Conservation (phyloP, 1,140 invertebrate species). For the Heliconius himera region DNA sequence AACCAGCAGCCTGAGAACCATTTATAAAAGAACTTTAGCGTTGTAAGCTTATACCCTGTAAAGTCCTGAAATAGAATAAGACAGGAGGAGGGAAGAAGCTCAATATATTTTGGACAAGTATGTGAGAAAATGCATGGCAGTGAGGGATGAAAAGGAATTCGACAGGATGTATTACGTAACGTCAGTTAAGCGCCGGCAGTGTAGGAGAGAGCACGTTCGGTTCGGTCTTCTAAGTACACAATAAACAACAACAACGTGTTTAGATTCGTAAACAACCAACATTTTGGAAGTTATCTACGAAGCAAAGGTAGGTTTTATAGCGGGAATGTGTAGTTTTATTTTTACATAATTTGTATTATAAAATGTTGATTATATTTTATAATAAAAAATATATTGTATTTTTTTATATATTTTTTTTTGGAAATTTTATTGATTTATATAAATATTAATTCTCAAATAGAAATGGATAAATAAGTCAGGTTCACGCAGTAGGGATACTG, state of each 20-base stretch:
- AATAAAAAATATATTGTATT: too few relatives aligned
- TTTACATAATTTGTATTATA: neutral
- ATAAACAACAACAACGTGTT: slow-evolving; percentile 79
- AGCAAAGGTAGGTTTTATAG: slow-evolving; percentile 23
- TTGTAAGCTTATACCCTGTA: slow-evolving; percentile 19
- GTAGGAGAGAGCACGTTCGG: slow-evolving; percentile 51
- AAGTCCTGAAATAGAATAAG: neutral
- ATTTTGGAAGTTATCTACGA: slow-evolving; percentile 29
- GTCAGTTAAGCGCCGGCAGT: slow-evolving; percentile 60
- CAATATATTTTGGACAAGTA: slow-evolving; percentile 40
- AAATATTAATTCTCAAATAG: too few relatives aligned
- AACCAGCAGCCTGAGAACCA: slow-evolving; percentile 45
- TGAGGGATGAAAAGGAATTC: slow-evolving; percentile 63
- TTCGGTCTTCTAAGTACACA: slow-evolving; percentile 42
- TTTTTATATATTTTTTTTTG: too few relatives aligned
- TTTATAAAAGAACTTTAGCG: slow-evolving; percentile 38
- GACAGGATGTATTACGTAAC: slow-evolving; percentile 75
- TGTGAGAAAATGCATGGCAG: slow-evolving; percentile 65
- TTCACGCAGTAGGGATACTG: too few relatives aligned
- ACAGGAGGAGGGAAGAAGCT: slow-evolving; percentile 42
- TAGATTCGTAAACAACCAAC: slow-evolving; percentile 68
- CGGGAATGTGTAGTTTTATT: neutral
- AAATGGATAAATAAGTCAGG: too few relatives aligned
- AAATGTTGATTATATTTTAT: neutral
- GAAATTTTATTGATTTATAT: too few relatives aligned